These are phyloP conservation scores for Morone chrysops DNA, from an alignment of 2,113 vertebrate species.

Conservation along the genomic window DNA sequence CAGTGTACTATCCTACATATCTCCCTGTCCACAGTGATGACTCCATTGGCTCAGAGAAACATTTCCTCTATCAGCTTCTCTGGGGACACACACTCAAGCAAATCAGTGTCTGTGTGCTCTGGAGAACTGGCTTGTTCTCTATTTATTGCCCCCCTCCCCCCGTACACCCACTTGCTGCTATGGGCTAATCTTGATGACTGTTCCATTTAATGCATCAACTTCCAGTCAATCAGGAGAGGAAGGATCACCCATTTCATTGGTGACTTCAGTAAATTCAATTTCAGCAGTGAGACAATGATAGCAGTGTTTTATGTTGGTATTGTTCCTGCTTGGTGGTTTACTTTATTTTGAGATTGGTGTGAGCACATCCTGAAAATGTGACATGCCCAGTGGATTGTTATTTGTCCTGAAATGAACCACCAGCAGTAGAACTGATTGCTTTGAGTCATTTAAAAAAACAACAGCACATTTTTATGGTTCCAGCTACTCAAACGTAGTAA, in stretches of 20 bases:
- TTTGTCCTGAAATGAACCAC: neutral
- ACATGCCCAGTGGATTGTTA: neutral
- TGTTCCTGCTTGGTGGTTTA: constrained; percentile 4
- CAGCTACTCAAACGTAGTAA: too few species aligned
- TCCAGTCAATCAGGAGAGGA: constrained; percentile 40
- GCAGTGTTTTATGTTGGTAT: neutral
- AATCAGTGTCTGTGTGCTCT: constrained; percentile 22
- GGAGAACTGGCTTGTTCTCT: neutral
- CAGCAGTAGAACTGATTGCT: too few species aligned
- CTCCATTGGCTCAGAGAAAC: constrained; percentile 19
- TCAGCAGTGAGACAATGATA: constrained; percentile 13
- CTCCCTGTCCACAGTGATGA: constrained; percentile 12
- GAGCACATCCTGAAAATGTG: constrained; percentile 27
- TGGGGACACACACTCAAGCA: constrained; percentile 19
- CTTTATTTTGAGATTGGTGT: constrained; percentile 27
- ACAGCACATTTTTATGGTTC: too few species aligned
- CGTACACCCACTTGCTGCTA: constrained; percentile 7
- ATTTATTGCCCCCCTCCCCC: neutral
- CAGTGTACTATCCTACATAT: constrained; percentile 5
- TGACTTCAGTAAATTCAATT: constrained; percentile 40
- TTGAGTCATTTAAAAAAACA: too few species aligned
- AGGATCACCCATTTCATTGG: constrained; percentile 12
- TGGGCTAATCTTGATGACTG: constrained; percentile 41
- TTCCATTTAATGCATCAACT: constrained; percentile 38
- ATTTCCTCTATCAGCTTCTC: constrained; percentile 50